Evolutionary conservation across 2,797 vertebrate genomes (phyloP).

Genomic region (Bradypodion pumilum): DNA sequence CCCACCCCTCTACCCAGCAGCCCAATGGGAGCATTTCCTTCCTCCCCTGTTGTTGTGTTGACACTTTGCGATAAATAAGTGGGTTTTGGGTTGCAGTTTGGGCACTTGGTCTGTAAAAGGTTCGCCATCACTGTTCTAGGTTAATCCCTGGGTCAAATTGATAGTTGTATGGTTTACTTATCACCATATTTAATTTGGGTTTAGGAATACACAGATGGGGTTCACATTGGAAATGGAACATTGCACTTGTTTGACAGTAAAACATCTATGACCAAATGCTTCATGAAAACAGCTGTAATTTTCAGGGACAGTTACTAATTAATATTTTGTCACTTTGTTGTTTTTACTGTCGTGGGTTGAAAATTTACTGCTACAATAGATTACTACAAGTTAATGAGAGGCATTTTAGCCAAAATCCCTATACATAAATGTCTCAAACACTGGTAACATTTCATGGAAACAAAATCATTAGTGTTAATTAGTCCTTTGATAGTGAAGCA

Average conservation of each 20-base stretch:
- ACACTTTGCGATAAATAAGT: no score
- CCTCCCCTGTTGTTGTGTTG: no score
- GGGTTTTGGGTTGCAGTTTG: no score
- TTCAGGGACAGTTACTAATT: not conserved
- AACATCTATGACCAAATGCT: not conserved
- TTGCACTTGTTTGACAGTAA: no score
- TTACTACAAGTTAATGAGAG: no score
- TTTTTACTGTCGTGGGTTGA: not conserved
- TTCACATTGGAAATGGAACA: not conserved
- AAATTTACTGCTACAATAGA: not conserved
- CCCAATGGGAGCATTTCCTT: no score
- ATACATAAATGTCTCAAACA: not conserved
- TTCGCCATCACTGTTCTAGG: no score
- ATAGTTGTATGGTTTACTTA: no score
- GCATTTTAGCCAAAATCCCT: not conserved
- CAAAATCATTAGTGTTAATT: not conserved
- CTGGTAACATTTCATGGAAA: not conserved
- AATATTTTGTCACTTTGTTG: no score
- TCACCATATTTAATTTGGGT: not conserved
- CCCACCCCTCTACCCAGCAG: no score
- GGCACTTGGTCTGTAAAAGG: no score
- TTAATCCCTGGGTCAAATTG: no score
- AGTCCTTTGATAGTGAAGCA: not conserved
- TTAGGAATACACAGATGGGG: not conserved
- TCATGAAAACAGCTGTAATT: not conserved